These are phyloP conservation scores for Autographa gamma DNA, from an alignment of 2,888 invertebrate genomes.

Conservation along the genomic window DNA sequence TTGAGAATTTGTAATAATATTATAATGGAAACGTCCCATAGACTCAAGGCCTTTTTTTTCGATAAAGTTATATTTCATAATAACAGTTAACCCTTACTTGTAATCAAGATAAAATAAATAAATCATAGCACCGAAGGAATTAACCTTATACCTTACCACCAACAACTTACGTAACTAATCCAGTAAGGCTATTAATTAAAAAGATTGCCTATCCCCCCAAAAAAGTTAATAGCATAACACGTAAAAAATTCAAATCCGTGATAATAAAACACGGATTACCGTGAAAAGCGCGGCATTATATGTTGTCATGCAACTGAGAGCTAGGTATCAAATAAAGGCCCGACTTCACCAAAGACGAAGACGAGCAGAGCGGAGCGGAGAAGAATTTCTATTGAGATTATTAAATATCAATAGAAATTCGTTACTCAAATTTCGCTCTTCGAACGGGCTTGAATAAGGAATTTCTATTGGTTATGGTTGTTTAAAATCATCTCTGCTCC, in stretches of 20 bases:
- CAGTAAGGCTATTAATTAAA: constrained; percentile 43
- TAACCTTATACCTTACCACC: background rate
- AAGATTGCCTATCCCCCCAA: constrained; percentile 50
- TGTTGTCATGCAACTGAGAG: constrained; percentile 64
- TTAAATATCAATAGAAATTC: no score
- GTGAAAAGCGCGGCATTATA: constrained; percentile 62
- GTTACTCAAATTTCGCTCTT: no score
- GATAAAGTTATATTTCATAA: no score
- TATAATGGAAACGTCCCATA: no score
- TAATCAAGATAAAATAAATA: background rate
- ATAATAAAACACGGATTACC: constrained; percentile 65
- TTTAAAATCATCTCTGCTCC: no score
- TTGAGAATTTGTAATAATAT: no score
- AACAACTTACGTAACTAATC: constrained; percentile 22
- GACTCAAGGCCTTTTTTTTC: no score
- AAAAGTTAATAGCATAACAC: constrained; percentile 58
- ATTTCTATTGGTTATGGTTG: no score
- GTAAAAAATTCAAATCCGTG: constrained; percentile 64
- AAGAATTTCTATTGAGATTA: no score
- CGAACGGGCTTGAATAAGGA: no score
- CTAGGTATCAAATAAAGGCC: constrained; percentile 67
- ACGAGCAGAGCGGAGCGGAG: no score
- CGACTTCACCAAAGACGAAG: no score
- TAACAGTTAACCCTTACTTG: background rate
- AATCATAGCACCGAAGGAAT: background rate